phyloP scores from a whole-genome alignment of 1,140 invertebrate genomes.

The Trachymyrmex septentrionalis region DNA sequence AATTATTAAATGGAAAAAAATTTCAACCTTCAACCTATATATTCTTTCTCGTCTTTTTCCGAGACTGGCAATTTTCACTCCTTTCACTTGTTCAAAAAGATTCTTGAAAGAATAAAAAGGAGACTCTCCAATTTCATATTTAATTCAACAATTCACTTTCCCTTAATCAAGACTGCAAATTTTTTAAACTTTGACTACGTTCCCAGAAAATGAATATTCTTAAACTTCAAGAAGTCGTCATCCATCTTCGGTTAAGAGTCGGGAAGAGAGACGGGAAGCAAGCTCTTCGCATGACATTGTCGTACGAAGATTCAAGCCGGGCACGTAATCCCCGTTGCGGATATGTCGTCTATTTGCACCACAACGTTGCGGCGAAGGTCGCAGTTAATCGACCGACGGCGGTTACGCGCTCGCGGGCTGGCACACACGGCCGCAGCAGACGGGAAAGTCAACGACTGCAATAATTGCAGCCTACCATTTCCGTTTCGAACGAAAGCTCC shows the following conservation, averaged over 20 bases:
- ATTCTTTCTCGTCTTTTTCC: not conserved
- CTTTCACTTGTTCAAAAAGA: too few relatives aligned
- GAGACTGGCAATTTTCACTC: too few relatives aligned
- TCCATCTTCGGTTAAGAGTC: constrained; percentile 3
- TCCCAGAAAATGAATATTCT: not conserved
- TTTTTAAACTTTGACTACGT: not conserved
- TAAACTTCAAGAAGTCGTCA: not conserved
- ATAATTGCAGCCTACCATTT: constrained; percentile 74
- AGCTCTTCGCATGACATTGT: constrained; percentile 43
- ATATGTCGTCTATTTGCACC: constrained; percentile 59
- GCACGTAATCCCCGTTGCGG: constrained; percentile 34
- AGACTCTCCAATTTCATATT: not conserved
- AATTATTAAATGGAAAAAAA: not conserved
- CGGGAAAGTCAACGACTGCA: constrained; percentile 68
- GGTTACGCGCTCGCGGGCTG: constrained; percentile 67
- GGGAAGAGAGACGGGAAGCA: constrained; percentile 46
- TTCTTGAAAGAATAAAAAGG: not conserved
- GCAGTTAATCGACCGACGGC: constrained; percentile 74
- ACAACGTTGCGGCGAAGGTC: constrained; percentile 71
- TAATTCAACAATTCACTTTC: not conserved
- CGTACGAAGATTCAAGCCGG: constrained; percentile 37
- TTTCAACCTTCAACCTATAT: not conserved
- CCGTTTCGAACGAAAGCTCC: constrained; percentile 70
- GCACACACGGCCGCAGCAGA: constrained; percentile 56
- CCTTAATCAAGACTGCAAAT: not conserved